Base-by-base conservation (phyloP, 2,113 vertebrate species). In the Sylvicapra grimmia region DNA sequence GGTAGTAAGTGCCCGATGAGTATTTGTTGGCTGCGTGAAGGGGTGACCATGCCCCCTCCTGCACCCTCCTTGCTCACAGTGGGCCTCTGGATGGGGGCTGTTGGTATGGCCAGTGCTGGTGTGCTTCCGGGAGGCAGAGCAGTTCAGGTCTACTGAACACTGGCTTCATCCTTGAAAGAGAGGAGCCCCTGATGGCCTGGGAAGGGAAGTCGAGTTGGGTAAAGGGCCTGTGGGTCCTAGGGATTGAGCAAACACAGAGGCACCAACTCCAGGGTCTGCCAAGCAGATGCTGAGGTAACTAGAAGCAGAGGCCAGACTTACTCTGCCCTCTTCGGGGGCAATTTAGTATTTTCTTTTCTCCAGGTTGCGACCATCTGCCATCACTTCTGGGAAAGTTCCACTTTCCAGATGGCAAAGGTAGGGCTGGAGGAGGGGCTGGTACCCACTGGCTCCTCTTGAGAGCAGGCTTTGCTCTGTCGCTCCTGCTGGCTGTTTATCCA, bases 121-220 rank as follows among this genome's bases (percentile, higher is more conserved):
- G 63, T 61, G 72, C 61, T 51, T 89, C 90, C 89, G 33, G 31
- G 90, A 85, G 89, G 10, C 36, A 86, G 51, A 85, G 33, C 88
- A 82, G 13, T n/a, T 65, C 18, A 23, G 21, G 8, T 44, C 29
- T 91, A 13, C 29, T 56, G 49, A 56, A 29, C 8, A 33, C 6
- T 8, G 25, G 25, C 21, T 90, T n/a, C 31, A 7, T 33, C 2
- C 5, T 88, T 61, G 21, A 68, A 87, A 53, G 29, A 56, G 44
- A 3, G 23, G 7, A 10, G 13, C 3, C 10, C 4, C 29, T 13
- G 25, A 61, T 21, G 53, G 12, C 5, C 79, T 54, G 27, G 51
- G 33, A 49, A 86, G 33, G 36, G 47, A 82, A 86, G 29, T 19
- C 47, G 91, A 83, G 27, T 4, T 63, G 33, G 8, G 54, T 7